These are phyloP conservation scores for Myotis yumanensis DNA, from an alignment of 2,113 vertebrate species.

Conservation along the genomic window DNA sequence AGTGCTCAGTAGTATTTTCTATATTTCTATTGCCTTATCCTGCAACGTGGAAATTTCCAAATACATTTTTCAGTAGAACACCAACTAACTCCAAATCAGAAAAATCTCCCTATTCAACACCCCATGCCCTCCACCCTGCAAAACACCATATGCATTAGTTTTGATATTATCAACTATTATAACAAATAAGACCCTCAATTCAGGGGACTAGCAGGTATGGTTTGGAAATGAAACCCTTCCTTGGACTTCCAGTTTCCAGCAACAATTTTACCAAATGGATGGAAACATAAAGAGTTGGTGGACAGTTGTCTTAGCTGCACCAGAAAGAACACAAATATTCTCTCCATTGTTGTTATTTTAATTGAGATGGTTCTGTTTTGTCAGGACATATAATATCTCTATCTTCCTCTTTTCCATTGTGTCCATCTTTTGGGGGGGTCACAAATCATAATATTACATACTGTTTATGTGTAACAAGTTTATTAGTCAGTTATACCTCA, in stretches of 20 bases:
- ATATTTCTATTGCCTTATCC: not conserved
- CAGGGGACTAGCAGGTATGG: not conserved
- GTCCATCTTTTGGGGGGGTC: not conserved
- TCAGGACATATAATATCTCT: not conserved
- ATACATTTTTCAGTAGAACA: not conserved
- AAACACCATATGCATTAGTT: not conserved
- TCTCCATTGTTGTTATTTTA: not conserved
- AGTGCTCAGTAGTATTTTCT: not conserved
- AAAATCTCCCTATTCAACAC: not conserved
- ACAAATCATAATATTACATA: not conserved
- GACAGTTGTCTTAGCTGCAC: not conserved
- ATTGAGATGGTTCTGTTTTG: not conserved
- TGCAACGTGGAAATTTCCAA: not conserved
- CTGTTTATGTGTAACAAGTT: not conserved
- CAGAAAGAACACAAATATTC: not conserved
- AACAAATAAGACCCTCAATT: not conserved
- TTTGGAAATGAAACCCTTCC: not conserved
- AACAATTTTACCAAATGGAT: not conserved
- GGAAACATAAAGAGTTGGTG: not conserved
- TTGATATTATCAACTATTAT: not conserved
- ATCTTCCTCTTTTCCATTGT: not conserved
- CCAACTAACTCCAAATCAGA: not conserved
- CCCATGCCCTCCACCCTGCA: accelerated
- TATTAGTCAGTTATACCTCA: not conserved
- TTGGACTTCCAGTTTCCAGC: not conserved